Evolutionary conservation across 2,797 vertebrate species (phyloP).

Genomic region (Alectoris magna): DNA sequence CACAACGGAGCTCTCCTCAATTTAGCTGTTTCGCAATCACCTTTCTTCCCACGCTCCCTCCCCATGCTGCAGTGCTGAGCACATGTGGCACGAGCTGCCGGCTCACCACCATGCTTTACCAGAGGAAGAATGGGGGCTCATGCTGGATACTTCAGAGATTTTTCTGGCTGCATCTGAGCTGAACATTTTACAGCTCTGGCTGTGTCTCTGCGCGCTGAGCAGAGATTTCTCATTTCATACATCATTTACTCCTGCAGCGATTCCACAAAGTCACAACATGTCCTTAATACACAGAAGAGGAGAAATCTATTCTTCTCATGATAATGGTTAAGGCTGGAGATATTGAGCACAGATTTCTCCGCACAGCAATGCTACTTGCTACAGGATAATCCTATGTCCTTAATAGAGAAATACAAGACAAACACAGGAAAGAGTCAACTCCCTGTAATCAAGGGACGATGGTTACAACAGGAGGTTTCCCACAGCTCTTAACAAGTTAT

Average conservation of each 20-base stretch:
- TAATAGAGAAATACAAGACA: neutral
- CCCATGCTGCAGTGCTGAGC: rapidly evolving
- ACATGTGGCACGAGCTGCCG: rapidly evolving
- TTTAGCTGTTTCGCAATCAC: neutral
- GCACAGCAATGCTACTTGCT: neutral
- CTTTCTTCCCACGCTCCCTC: neutral
- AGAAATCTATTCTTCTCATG: slow-evolving; percentile 34
- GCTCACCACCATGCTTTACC: neutral
- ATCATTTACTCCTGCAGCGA: slow-evolving; percentile 75
- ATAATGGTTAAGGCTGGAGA: slow-evolving; percentile 16
- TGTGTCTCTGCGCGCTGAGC: neutral
- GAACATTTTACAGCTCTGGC: neutral
- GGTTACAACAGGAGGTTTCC: neutral
- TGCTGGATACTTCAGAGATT: neutral
- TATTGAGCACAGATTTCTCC: neutral
- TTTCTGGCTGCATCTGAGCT: neutral
- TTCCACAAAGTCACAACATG: slow-evolving; percentile 66
- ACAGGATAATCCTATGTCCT: neutral
- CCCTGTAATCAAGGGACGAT: neutral
- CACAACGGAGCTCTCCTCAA: neutral
- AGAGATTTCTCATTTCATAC: slow-evolving; percentile 81
- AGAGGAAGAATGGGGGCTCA: neutral
- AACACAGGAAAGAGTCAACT: neutral
- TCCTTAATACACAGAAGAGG: slow-evolving; percentile 57
- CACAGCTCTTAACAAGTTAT: neutral